Percentiles rank a stretch among this genome's conserved stretches.
Conservation (phyloP, 2,888 invertebrate species). For the Ischnura elegans region DNA sequence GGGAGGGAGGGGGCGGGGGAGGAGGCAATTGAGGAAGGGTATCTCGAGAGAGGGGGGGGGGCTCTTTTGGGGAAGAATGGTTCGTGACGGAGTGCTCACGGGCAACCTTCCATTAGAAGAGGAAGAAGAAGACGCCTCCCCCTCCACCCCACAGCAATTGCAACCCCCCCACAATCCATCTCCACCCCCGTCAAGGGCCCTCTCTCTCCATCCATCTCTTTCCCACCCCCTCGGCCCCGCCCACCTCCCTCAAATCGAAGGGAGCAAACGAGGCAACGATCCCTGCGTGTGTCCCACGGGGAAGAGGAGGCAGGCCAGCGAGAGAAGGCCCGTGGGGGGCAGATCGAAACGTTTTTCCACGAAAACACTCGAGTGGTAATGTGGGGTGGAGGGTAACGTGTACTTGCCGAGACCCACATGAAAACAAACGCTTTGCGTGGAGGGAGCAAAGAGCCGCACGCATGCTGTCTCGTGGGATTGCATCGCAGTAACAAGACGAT, state of each 20-base stretch:
- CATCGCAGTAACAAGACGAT: too few species aligned
- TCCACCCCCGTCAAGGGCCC: not conserved
- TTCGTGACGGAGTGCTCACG: constrained; percentile 64
- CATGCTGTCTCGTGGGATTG: too few species aligned
- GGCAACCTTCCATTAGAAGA: constrained; percentile 58
- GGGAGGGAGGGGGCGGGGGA: not conserved
- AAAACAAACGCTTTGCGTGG: not conserved
- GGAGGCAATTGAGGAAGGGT: not conserved
- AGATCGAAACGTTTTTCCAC: not conserved
- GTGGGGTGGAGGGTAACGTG: not conserved
- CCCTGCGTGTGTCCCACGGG: too few species aligned
- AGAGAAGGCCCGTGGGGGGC: not conserved
- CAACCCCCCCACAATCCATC: constrained; percentile 10
- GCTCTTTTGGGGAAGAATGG: constrained; percentile 51
- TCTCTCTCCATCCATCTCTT: constrained; percentile 51
- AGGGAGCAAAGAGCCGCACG: too few species aligned
- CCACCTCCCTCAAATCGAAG: not conserved
- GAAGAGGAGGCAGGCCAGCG: not conserved
- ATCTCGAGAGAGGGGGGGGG: not conserved
- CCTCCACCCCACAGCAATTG: constrained; percentile 59
- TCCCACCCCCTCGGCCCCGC: not conserved
- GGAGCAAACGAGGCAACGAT: not conserved
- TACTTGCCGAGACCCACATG: not conserved
- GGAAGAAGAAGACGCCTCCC: not conserved
- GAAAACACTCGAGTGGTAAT: not conserved